A percentile compares a stretch with the other conserved stretches of the same genome.
These are phyloP conservation scores for Arctocebus calabarensis DNA, from an alignment of 2,797 vertebrate genomes.

Conservation along the genomic window DNA sequence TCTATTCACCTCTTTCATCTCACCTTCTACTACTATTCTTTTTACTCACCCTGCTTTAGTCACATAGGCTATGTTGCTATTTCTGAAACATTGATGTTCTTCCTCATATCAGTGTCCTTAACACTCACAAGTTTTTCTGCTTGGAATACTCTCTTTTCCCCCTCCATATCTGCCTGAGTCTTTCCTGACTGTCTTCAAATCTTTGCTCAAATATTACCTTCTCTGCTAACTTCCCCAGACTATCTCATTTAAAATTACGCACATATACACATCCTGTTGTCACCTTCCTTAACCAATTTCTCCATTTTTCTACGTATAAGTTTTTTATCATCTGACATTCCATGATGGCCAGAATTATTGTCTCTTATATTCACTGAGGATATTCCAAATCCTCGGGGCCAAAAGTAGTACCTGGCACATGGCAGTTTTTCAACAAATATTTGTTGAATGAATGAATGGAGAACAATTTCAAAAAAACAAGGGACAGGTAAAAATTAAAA, in stretches of 20 bases:
- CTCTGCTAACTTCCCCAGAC: conserved; percentile 5
- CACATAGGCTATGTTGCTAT: background rate
- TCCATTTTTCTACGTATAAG: conserved; percentile 21
- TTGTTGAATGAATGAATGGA: conserved; percentile 33
- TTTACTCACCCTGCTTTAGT: conserved; percentile 26
- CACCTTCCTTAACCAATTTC: background rate
- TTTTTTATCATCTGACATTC: background rate
- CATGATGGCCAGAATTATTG: background rate
- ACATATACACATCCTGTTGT: background rate
- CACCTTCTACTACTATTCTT: background rate
- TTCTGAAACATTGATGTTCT: background rate
- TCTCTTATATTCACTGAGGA: conserved; percentile 2
- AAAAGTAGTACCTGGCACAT: background rate
- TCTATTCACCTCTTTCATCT: background rate
- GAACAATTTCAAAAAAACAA: background rate
- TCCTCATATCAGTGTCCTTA: background rate
- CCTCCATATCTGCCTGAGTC: background rate
- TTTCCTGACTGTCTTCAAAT: conserved; percentile 45
- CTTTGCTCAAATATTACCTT: conserved; percentile 25
- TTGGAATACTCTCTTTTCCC: background rate
- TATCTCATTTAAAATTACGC: conserved; percentile 25
- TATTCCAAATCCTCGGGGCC: background rate
- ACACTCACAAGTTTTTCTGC: background rate
- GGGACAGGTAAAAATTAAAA: conserved; percentile 11
- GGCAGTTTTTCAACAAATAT: conserved; percentile 43